These are phyloP conservation scores for Coenonympha glycerion DNA, from an alignment of 2,888 invertebrate species.

Conservation along the genomic window DNA sequence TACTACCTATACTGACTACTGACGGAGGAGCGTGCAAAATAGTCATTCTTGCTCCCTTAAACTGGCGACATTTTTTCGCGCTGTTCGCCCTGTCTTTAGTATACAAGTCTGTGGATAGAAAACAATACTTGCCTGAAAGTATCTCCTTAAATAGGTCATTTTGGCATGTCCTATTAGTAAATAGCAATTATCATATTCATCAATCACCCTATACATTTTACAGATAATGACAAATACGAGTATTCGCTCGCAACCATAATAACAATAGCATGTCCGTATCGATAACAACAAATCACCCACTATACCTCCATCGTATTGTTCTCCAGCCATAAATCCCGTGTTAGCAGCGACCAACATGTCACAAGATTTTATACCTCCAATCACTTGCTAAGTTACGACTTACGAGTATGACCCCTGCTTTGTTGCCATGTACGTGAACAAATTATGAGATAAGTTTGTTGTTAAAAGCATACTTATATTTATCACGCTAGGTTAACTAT, in stretches of 20 bases:
- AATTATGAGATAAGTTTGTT: constrained; percentile 14
- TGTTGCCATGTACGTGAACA: constrained; percentile 3
- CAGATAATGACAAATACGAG: background rate
- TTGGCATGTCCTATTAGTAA: too few species aligned
- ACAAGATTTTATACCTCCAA: constrained; percentile 14
- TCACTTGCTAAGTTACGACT: constrained; percentile 3
- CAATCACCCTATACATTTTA: too few species aligned
- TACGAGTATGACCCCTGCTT: constrained; percentile 1
- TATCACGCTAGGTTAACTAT: background rate
- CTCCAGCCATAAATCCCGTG: constrained; percentile 11
- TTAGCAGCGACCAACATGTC: constrained; percentile 18
- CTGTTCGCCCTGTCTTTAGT: too few species aligned
- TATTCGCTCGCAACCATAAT: background rate
- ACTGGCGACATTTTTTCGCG: too few species aligned
- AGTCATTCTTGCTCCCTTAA: too few species aligned
- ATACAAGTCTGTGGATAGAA: too few species aligned
- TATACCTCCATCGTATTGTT: constrained; percentile 2
- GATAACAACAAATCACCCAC: background rate
- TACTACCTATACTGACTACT: too few species aligned
- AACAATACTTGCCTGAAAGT: too few species aligned
- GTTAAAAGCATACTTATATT: background rate
- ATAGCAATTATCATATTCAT: too few species aligned
- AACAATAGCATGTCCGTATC: constrained; percentile 3
- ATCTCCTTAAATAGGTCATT: too few species aligned
- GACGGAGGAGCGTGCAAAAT: too few species aligned